Evolutionary conservation across 2,888 invertebrate species (phyloP).

Genomic region (Gymnosoma rotundatum): DNA sequence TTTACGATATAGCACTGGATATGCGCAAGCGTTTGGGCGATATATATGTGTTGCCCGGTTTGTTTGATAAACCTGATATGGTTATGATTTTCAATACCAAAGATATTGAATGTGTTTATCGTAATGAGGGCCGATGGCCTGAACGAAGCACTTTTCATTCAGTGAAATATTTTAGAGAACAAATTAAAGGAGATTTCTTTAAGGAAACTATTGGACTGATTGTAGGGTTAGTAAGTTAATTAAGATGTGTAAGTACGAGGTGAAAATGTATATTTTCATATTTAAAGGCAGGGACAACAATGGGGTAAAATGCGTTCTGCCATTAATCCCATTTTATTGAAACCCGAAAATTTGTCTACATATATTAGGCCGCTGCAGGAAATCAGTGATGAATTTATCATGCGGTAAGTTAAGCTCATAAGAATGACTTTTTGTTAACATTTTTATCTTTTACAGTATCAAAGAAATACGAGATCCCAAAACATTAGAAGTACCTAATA

Average conservation of each 20-base stretch:
- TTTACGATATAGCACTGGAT: slow-evolving; percentile 19
- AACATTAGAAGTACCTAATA: slow-evolving; percentile 79
- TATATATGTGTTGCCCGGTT: slow-evolving; percentile 79
- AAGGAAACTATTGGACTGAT: slow-evolving; percentile 70
- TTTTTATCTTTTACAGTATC: slow-evolving; percentile 74
- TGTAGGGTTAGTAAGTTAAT: slow-evolving; percentile 63
- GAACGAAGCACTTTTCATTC: slow-evolving; percentile 78
- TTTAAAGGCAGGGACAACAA: slow-evolving; percentile 84
- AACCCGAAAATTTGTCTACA: slow-evolving; percentile 83
- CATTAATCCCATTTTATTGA: slow-evolving; percentile 86
- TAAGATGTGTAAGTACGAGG: background rate
- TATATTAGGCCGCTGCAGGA: slow-evolving; percentile 82
- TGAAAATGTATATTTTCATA: too few relatives aligned
- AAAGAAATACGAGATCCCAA: slow-evolving; percentile 74
- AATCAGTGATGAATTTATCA: slow-evolving; percentile 79
- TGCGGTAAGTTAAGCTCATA: slow-evolving; percentile 59
- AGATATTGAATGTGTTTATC: slow-evolving; percentile 82
- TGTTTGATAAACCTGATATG: slow-evolving; percentile 76
- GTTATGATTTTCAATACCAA: slow-evolving; percentile 83
- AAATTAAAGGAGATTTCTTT: slow-evolving; percentile 55
- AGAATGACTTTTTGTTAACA: background rate
- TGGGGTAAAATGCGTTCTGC: slow-evolving; percentile 86
- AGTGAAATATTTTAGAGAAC: slow-evolving; percentile 77
- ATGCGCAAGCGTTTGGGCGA: slow-evolving; percentile 74
- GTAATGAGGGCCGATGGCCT: slow-evolving; percentile 82